Evolutionary conservation across 2,797 vertebrate species (phyloP).

Genomic region (Anas bernieri): DNA sequence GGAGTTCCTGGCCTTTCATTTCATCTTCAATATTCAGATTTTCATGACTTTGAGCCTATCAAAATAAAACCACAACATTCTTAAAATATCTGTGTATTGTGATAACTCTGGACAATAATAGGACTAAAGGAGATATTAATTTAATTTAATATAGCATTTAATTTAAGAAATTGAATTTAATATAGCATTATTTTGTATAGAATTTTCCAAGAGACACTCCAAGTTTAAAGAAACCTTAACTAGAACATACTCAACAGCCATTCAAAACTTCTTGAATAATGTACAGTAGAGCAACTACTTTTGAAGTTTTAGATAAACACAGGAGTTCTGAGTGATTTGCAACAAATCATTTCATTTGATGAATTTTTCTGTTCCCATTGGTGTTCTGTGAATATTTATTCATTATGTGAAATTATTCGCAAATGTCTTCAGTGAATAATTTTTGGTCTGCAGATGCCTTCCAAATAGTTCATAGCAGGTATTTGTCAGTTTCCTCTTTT

Average conservation of each 20-base stretch:
- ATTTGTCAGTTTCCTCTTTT: background rate
- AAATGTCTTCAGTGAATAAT: slow-evolving; percentile 26
- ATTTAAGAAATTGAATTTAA: background rate
- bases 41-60: background rate
- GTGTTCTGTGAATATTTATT: slow-evolving; percentile 31
- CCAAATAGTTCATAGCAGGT: background rate
- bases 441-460: slow-evolving; percentile 5
- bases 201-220: background rate
- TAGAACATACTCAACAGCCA: background rate
- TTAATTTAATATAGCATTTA: background rate
- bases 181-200: background rate
- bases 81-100: background rate
- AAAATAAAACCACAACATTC: background rate
- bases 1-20: background rate
- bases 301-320: slow-evolving; percentile 11
- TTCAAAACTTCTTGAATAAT: background rate
- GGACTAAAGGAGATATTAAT: background rate
- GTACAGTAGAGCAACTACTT: background rate
- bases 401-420: slow-evolving; percentile 29
- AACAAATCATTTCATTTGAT: slow-evolving; percentile 33
- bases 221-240: background rate
- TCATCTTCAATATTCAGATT: background rate
- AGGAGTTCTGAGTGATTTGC: background rate
- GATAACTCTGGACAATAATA: background rate
- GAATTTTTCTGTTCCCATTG: background rate